Evolutionary conservation across 1,140 invertebrate species (phyloP), one percentile per base, ranked within the genome.

Genomic region (Drosophila subpulchrella): DNA sequence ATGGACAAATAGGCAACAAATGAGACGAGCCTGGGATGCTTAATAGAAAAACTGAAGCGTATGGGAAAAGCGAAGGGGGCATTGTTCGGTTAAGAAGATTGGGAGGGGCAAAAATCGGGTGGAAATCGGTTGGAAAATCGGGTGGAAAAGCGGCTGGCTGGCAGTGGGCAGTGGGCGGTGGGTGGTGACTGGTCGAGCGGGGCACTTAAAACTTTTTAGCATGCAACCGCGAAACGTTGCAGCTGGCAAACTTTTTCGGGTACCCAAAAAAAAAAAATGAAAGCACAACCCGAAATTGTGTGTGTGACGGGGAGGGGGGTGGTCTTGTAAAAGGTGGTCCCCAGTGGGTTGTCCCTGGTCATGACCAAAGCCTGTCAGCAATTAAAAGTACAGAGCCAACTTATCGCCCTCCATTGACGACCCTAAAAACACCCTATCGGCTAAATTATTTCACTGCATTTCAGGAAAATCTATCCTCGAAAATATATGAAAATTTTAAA

Each of bases 171-270:
- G n/a, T 68, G 46, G 60, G 46, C 55, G 66, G 62, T 36, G 27
- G 66, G 47, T 68, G 66, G 48, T 36, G 27, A 7, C 60, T 67
- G 73, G 62, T 76, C 73, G 75, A 77, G 74, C 74, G 83, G 79
- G 83, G 84, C 83, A 86, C 83, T 86, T 86, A 83, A 86, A 86
- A 86, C 83, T 86, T 86, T 86, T 83, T 72, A 82, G 83, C 83
- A 88, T 86, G 83, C 83, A 88, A 83, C 83, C 83, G 76, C 79
- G 75, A 47, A 76, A 73, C 74, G 78, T 51, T 86, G 78, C 82
- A 75, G 68, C 78, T 70, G 75, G 73, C 75, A 78, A 85, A 88
- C 74, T 81, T 86, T 77, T 39, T 59, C 36, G 51, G 51, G 13
- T 32, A 54, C 30, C 46, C 13, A 15, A 34, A 41, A 24, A 34